Evolutionary conservation across 2,888 invertebrate genomes (phyloP), one percentile per base, ranked within the genome.

Genomic region (Drosophila incognita): DNA sequence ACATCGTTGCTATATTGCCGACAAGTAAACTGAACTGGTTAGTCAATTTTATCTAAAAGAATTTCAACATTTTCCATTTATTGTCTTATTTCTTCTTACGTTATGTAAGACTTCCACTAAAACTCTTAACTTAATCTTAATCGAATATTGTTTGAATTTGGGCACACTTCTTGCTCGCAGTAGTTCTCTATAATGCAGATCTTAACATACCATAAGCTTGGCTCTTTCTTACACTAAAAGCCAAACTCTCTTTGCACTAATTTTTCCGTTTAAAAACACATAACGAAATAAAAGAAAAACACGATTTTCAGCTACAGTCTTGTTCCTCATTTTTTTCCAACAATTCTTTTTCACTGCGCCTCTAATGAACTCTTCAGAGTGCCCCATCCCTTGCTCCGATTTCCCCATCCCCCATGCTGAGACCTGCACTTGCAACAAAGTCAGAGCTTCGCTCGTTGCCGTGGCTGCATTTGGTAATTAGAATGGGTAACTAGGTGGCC

Each of bases 401-500:
- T 13, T 7, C 8, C 21, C 36, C 18, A 18, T 6, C 6, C 42
- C 5, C 13, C n/a, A 24, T 38, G 24, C n/a, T 18, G 13, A 27
- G 15, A 35, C 46, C 33, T 62, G 77, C 67, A 78, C 77, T 70
- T 78, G 77, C 74, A 65, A 29, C 82, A 59, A 64, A 70, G 61
- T 67, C 77, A 67, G 69, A 69, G 64, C 53, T 51, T 57, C 4
- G 57, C n/a, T 51, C 53, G 82, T 84, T 84, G 82, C 79, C 74
- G 64, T 72, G 78, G 70, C 78, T 86, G 85, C 85, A 86, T 73
- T 70, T 66, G 68, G 75, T 86, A 89, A 86, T 86, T 86, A 86
- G 90, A 85, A 59, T 87, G 90, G 80, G 85, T 74, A 81, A 82
- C 84, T 73, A 87, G 84, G 87, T 84, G 84, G 84, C 82, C 79